phyloP scores from a whole-genome alignment of 2,888 invertebrate genomes.

The Tetragonula carbonaria region DNA sequence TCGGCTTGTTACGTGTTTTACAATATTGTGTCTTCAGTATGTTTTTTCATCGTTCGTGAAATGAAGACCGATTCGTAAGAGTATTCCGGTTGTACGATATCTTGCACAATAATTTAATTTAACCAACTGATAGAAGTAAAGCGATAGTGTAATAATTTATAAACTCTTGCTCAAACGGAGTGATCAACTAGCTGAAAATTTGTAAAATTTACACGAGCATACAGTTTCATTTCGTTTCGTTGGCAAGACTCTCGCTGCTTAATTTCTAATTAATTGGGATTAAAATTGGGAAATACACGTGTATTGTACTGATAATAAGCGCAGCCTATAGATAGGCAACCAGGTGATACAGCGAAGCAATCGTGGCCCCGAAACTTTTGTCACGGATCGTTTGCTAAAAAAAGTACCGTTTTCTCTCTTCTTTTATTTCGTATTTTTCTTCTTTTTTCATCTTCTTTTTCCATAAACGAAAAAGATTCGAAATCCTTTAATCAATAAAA shows the following conservation, averaged over 20 bases:
- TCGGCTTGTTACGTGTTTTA: constrained; percentile 8
- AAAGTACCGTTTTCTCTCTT: neutral
- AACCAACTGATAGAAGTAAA: no score
- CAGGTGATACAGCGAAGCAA: neutral
- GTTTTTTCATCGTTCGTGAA: neutral
- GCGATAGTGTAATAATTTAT: no score
- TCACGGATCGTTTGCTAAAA: neutral
- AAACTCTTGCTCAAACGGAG: neutral
- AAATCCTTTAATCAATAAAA: constrained; percentile 19
- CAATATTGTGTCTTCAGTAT: neutral
- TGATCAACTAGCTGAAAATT: neutral
- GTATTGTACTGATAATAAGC: no score
- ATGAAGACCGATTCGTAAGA: neutral
- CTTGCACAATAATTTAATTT: neutral
- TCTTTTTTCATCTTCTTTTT: neutral
- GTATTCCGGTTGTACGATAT: no score
- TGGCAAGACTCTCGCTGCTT: neutral
- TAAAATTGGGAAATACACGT: no score
- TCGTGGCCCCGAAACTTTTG: neutral
- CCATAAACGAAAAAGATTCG: neutral
- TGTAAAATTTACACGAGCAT: neutral
- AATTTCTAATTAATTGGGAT: no score
- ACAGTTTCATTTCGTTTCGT: neutral
- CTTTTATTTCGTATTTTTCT: neutral
- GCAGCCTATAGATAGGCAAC: neutral